Base-by-base conservation (phyloP, 1,140 invertebrate genomes). In the Calliopsis andreniformis region DNA sequence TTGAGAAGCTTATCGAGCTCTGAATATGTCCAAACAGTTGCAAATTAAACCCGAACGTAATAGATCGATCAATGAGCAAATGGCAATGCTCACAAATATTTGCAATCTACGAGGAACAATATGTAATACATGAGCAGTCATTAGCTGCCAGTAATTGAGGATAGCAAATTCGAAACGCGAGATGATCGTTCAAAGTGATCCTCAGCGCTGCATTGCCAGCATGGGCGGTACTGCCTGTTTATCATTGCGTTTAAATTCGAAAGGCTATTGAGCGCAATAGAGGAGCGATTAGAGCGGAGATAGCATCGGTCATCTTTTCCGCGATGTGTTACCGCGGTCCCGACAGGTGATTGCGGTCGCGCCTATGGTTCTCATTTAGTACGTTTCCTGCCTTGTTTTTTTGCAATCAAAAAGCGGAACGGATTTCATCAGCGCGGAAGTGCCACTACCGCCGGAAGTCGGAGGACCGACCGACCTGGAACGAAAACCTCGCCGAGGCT, bases 181-280 rank as follows among this genome's bases (percentile, higher is more conserved):
- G 53, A 16, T 30, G 20, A 25, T 39, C 35, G 53, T 32, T 51
- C 35, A 49, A 43, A 69, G 68, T 53, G 64, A 76, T 76, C n/a
- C 58, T 69, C 43, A 23, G 51, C 3, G 35, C n/a, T n/a, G n/a
- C 62, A 3, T 25, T 10, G 45, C 30, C 55, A 32, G 43, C 59
- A 42, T 49, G 3, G 47, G 16, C 55, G 51, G 16, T 14, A 0
- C 23, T 62, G 42, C 43, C 67, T 53, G 62, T 87, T 86, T 84
- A 81, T 82, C 78, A 58, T 64, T 30, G 80, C 80, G 76, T 89
- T 80, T 88, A 87, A 86, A 88, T 76, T 71, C 81, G 76, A 51
- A 66, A 87, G 86, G 82, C 82, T 87, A 86, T 87, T 78, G 83
- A 82, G 71, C 47, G 76, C 83, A 86, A 87, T 85, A 85, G 83